Conservation (phyloP, 2,113 vertebrate species). For the Conger conger region DNA sequence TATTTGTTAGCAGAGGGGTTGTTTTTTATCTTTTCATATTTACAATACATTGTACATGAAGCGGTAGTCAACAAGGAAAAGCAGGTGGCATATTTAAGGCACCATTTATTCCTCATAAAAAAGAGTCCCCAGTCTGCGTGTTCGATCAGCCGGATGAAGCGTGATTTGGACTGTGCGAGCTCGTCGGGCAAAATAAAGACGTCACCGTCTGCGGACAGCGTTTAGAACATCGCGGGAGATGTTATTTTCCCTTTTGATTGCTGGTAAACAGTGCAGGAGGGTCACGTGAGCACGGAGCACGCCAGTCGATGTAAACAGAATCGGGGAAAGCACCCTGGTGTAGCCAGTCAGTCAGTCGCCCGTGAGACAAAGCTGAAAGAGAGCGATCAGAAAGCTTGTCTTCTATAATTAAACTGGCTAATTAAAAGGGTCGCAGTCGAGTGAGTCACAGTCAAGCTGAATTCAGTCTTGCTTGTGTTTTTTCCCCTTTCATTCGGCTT, state of each 20-base stretch:
- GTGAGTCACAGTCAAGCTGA: not conserved
- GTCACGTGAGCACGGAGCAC: not conserved
- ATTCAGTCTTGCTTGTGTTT: not conserved
- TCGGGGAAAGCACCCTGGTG: not conserved
- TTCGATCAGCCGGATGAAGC: not conserved
- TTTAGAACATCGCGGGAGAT: not conserved
- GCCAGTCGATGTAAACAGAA: not conserved
- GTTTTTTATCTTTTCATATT: not conserved
- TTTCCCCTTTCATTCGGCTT: not conserved
- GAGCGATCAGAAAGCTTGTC: not conserved
- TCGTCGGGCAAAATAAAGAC: not conserved
- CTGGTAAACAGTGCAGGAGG: not conserved
- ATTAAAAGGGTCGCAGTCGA: not conserved
- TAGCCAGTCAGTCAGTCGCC: not conserved
- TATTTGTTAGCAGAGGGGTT: not conserved
- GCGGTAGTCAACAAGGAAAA: not conserved
- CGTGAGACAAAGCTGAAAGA: not conserved
- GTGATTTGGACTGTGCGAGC: not conserved
- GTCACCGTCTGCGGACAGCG: not conserved
- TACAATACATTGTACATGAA: too few relatives aligned
- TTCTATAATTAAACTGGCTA: not conserved
- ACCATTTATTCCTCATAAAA: not conserved
- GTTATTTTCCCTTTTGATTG: not conserved
- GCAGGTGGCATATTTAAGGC: not conserved
- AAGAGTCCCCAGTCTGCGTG: not conserved